These are phyloP conservation scores for Smithornis capensis DNA, from an alignment of 2,113 vertebrate species.

Conservation along the genomic window DNA sequence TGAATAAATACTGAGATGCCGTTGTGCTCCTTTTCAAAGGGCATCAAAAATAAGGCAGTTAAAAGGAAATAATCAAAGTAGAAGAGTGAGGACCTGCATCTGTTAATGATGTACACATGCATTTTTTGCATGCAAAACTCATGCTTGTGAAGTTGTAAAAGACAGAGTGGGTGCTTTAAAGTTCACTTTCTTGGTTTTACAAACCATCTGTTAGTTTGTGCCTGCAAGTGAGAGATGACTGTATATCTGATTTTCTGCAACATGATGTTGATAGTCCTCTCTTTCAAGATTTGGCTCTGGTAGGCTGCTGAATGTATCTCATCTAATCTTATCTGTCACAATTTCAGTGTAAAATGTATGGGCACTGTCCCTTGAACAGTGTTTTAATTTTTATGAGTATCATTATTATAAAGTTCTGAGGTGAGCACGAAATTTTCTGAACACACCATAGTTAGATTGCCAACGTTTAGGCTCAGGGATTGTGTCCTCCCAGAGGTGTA, in stretches of 20 bases:
- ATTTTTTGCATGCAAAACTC: constrained; percentile 16
- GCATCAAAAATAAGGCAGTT: constrained; percentile 5
- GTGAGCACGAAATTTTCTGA: background rate
- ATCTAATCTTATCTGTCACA: background rate
- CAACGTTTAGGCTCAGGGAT: background rate
- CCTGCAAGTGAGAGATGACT: background rate
- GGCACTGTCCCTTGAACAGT: background rate
- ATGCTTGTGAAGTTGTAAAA: constrained; percentile 2
- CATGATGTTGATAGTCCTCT: background rate
- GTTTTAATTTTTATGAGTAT: background rate
- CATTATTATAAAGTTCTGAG: background rate
- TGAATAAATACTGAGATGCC: background rate
- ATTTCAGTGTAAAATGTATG: background rate
- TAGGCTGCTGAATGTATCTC: background rate
- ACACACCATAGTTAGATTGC: background rate
- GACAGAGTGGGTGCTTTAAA: background rate
- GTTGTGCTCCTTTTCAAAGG: background rate
- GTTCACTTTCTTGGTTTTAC: background rate
- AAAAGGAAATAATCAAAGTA: constrained; percentile 37
- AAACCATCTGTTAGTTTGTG: constrained; percentile 40
- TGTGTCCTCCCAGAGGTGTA: background rate
- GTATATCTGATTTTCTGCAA: background rate
- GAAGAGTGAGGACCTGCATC: background rate
- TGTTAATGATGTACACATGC: background rate
- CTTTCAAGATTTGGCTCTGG: background rate